Base-by-base conservation (phyloP, 2,797 vertebrate genomes). In the Cephalopachus bancanus region DNA sequence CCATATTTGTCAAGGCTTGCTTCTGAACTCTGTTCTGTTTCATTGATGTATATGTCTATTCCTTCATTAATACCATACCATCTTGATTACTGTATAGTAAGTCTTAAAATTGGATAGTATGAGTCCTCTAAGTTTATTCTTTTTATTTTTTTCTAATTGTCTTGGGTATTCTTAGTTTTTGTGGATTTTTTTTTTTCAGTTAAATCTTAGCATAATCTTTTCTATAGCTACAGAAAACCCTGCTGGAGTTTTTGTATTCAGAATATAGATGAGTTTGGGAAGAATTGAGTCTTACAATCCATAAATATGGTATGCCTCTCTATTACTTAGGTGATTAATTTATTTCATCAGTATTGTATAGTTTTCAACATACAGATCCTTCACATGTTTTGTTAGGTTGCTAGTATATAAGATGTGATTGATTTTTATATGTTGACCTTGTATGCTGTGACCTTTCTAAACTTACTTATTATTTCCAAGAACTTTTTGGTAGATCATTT, bases 211-310 rank as follows among this genome's bases (percentile, higher is more conserved):
- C 78, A 51, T 89, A 79, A 79, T 57, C 12, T 78, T 78, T 7
- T 80, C 65, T 53, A 5, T 60, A 76, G 59, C 37, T 89, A 62
- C 6, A 44, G 84, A 83, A 90, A 86, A 67, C 60, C 10, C 10
- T 86, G 30, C 20, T 90, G 65, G 59, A 57, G 74, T 81, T 90
- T 93, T 65, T 88, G 76, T 49, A 17, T 88, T 83, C 24, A 88
- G 9, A 67, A 19, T 67, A 17, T 91, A 44, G 44, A 8, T 90
- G 51, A 81, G 1, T 86, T 91, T 91, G 76, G 53, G 28, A n/a
- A 62, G 53, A 75, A 69, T 81, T n/a, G 53, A 78, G 17, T 86
- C 59, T 76, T 44, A 5, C 44, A 44, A 44, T 44, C 44, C 44
- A 44, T 44, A 44, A 44, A 44, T 44, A 44, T 44, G 44, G 44